Evolutionary conservation across 37 sponge, comb jelly and placozoan species (phyloP).

Genomic region (Diacarnus erythraeanus): DNA sequence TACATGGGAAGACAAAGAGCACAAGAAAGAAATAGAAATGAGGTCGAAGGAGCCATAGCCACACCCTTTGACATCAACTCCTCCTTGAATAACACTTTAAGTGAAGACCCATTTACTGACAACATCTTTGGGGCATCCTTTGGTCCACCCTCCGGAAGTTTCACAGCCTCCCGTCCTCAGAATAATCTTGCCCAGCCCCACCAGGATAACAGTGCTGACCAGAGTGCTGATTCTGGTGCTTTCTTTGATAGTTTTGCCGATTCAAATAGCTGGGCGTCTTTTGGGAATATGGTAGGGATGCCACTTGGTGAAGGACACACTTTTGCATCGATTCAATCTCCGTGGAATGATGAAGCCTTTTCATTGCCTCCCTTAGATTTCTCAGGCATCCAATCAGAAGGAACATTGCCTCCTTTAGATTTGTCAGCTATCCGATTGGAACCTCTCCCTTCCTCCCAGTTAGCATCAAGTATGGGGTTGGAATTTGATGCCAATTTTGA

Average conservation of each 20-base stretch:
- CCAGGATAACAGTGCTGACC: background rate
- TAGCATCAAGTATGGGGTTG: background rate
- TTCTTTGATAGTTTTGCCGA: conserved; percentile 4
- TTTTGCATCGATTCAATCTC: background rate
- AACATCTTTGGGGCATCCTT: conserved; percentile 26
- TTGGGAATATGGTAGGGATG: no score
- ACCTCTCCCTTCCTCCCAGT: background rate
- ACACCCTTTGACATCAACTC: background rate
- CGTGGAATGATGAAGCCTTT: background rate
- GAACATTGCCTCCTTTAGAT: background rate
- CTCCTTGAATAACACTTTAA: background rate
- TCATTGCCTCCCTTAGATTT: background rate
- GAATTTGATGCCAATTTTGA: background rate
- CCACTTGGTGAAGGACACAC: no score
- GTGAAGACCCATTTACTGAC: conserved; percentile 19
- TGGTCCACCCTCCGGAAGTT: conserved; percentile 1
- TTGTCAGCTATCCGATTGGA: background rate
- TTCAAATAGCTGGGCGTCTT: background rate
- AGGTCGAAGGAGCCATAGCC: background rate
- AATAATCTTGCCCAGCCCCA: no score
- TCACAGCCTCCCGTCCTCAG: background rate
- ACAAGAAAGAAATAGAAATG: background rate
- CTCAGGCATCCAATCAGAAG: background rate
- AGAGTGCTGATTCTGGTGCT: background rate
- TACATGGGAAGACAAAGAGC: no score